Conservation (phyloP, 2,888 invertebrate genomes). For the Entomobrya proxima region DNA sequence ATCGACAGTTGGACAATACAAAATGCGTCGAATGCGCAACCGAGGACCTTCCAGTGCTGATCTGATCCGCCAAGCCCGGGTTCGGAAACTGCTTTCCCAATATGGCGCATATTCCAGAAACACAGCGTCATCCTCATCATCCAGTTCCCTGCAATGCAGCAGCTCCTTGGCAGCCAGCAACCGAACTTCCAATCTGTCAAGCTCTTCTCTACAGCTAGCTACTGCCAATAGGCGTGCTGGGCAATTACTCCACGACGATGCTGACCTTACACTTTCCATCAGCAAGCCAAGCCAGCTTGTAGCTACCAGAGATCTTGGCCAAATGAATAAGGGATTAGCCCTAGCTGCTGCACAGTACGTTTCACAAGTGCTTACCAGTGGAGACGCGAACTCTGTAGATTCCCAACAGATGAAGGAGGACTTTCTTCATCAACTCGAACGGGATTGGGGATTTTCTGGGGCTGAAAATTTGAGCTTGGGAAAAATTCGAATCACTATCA, state of each 20-base stretch:
- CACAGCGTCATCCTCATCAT: neutral
- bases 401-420: slow-evolving; percentile 37
- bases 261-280: slow-evolving; percentile 16
- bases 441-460: slow-evolving; percentile 47
- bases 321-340: slow-evolving; percentile 51
- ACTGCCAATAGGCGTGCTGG: slow-evolving; percentile 18
- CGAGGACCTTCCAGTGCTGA: slow-evolving; percentile 54
- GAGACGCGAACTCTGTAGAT: slow-evolving; percentile 14
- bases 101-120: slow-evolving; percentile 50
- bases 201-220: neutral
- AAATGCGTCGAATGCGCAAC: slow-evolving; percentile 47
- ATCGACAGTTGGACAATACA: neutral
- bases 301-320: neutral
- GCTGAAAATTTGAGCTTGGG: slow-evolving; percentile 36
- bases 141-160: slow-evolving; percentile 37
- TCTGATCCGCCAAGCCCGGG: slow-evolving; percentile 27
- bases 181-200: neutral
- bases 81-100: slow-evolving; percentile 37
- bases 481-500: slow-evolving; percentile 45
- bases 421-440: slow-evolving; percentile 34
- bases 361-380: slow-evolving; percentile 4
- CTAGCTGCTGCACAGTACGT: slow-evolving; percentile 50
- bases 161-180: neutral
- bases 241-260: slow-evolving; percentile 45
- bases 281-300: slow-evolving; percentile 6